A percentile compares a stretch with the other conserved stretches of the same genome.
These are phyloP conservation scores for Phrynocephalus versicolor DNA, from an alignment of 2,113 vertebrate genomes.

Conservation along the genomic window DNA sequence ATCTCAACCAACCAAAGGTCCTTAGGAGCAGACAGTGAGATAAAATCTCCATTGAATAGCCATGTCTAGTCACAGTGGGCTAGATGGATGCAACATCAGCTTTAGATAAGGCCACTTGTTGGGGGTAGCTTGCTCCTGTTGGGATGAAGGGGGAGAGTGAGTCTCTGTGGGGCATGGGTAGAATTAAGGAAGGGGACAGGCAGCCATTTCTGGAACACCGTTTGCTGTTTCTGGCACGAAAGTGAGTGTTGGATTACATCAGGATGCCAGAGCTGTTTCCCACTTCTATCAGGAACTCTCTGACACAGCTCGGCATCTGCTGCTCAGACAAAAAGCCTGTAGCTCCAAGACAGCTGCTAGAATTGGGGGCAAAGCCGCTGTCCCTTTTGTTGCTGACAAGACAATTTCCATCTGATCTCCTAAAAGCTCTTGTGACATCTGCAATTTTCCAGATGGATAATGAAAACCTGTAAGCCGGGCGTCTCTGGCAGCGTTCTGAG, in stretches of 20 bases:
- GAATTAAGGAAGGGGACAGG: not conserved
- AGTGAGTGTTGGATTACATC: fast-evolving
- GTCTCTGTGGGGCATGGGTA: not conserved
- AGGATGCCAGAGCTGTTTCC: fast-evolving
- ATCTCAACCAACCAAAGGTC: too few species aligned
- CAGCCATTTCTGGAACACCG: not conserved
- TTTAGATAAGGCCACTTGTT: not conserved
- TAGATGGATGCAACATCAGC: not conserved
- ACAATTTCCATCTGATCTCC: slow-evolving; percentile 19
- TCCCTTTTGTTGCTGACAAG: slow-evolving; percentile 53
- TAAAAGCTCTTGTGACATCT: slow-evolving; percentile 47
- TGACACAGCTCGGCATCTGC: not conserved
- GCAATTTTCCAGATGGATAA: slow-evolving; percentile 52
- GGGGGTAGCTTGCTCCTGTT: not conserved
- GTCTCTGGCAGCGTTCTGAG: fast-evolving
- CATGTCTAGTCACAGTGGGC: not conserved
- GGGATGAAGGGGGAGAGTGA: not conserved
- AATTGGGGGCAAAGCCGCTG: not conserved
- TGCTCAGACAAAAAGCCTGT: fast-evolving
- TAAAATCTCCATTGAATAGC: not conserved
- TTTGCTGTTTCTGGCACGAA: not conserved
- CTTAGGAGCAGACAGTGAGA: not conserved
- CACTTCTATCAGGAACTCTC: fast-evolving
- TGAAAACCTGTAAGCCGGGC: slow-evolving; percentile 27
- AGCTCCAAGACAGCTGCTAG: slow-evolving; percentile 31